Evolutionary conservation across 2,797 vertebrate genomes (phyloP).

Genomic region (Urocyon cinereoargenteus): DNA sequence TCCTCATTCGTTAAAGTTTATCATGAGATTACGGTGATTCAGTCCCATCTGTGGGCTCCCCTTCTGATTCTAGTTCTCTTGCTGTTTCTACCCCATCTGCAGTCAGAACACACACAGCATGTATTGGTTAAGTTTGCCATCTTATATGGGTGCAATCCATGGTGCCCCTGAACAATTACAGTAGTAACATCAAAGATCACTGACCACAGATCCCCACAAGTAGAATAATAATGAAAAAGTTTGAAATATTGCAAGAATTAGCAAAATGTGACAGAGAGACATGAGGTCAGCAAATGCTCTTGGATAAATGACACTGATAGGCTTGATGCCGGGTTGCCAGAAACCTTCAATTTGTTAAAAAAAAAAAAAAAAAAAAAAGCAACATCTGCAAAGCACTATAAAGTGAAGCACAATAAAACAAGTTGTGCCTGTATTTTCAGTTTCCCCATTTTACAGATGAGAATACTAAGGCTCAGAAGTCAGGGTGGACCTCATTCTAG

Average conservation of each 20-base stretch:
- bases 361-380: not conserved
- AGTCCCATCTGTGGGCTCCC: not conserved
- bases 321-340: not conserved
- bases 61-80: not conserved
- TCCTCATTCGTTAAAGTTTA: not conserved
- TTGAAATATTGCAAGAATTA: not conserved
- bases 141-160: not conserved
- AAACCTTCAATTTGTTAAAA: not conserved
- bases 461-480: not conserved
- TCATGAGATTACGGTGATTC: not conserved
- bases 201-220: not conserved
- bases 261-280: not conserved
- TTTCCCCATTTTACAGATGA: not conserved
- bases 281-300: not conserved
- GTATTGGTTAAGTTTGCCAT: not conserved
- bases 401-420: not conserved
- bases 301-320: not conserved
- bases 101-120: not conserved
- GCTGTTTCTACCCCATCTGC: not conserved
- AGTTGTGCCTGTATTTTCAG: not conserved
- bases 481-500: constrained; percentile 26
- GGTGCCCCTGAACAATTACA: not conserved
- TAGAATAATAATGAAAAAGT: not conserved
- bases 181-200: not conserved
- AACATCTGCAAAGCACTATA: not conserved